These are phyloP conservation scores for Luffia ferchaultella DNA, from an alignment of 2,888 invertebrate genomes.

Conservation along the genomic window DNA sequence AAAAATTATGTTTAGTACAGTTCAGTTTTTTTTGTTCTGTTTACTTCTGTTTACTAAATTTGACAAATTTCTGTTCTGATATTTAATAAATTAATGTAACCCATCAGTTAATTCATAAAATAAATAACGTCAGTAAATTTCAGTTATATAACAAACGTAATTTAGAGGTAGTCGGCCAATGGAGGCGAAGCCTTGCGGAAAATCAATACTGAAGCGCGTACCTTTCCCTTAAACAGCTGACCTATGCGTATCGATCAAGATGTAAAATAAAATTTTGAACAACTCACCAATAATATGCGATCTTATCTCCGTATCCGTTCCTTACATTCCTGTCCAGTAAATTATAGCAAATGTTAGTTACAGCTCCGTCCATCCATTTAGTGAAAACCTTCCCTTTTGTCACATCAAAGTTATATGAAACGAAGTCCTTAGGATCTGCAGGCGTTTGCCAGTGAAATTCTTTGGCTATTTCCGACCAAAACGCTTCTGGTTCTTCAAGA, in stretches of 20 bases:
- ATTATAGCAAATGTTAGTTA: conserved; percentile 97
- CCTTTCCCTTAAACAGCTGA: conserved; percentile 48
- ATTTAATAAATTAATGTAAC: no score
- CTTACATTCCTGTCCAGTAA: conserved; percentile 91
- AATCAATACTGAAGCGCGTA: no score
- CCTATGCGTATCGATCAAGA: conserved; percentile 13
- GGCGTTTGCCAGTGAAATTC: conserved; percentile 93
- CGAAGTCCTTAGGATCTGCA: conserved; percentile 76
- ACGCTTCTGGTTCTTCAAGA: conserved; percentile 85
- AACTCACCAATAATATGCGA: conserved; percentile 95
- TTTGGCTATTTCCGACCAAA: conserved; percentile 94
- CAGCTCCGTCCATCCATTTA: conserved; percentile 95
- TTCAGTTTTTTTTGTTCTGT: no score
- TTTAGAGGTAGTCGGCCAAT: no score
- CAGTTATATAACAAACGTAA: no score
- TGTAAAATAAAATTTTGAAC: not conserved
- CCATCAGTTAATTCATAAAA: no score
- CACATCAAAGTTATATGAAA: conserved; percentile 91
- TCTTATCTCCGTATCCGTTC: conserved; percentile 87
- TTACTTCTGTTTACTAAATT: no score
- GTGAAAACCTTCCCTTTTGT: conserved; percentile 89
- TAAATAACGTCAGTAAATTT: no score
- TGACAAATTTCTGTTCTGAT: no score
- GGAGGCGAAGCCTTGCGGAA: no score
- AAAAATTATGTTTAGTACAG: no score